These are phyloP conservation scores for Lophotriccus pileatus DNA, from an alignment of 2,797 vertebrate species.

Conservation along the genomic window DNA sequence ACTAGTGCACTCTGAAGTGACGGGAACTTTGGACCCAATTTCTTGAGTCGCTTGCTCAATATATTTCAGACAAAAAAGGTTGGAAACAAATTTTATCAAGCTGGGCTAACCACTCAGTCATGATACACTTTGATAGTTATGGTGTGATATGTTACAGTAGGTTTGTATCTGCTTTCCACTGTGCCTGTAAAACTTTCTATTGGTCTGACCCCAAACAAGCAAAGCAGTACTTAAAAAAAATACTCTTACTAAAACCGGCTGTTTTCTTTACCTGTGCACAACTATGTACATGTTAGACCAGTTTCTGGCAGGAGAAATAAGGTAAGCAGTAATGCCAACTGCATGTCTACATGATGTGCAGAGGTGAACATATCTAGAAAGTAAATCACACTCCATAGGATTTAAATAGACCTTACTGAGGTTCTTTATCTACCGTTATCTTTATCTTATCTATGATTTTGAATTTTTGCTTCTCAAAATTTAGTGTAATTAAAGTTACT, in stretches of 20 bases:
- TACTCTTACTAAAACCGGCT: neutral
- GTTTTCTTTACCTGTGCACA: neutral
- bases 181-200: neutral
- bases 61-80: neutral
- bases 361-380: neutral
- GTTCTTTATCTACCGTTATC: neutral
- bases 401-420: constrained; percentile 5
- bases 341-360: neutral
- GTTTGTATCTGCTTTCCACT: neutral
- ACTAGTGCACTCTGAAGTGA: neutral
- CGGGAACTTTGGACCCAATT: neutral
- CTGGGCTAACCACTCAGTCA: neutral
- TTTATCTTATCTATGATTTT: neutral
- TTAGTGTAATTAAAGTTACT: constrained; percentile 14
- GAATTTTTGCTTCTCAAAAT: constrained; percentile 11
- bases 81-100: neutral
- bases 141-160: neutral
- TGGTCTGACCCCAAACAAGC: neutral
- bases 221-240: neutral
- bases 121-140: neutral
- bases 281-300: neutral
- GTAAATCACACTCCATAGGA: neutral
- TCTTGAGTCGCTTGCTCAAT: neutral
- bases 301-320: neutral
- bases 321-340: neutral